Conservation (phyloP, 2,797 vertebrate genomes). For the Gallinago nigripennis region DNA sequence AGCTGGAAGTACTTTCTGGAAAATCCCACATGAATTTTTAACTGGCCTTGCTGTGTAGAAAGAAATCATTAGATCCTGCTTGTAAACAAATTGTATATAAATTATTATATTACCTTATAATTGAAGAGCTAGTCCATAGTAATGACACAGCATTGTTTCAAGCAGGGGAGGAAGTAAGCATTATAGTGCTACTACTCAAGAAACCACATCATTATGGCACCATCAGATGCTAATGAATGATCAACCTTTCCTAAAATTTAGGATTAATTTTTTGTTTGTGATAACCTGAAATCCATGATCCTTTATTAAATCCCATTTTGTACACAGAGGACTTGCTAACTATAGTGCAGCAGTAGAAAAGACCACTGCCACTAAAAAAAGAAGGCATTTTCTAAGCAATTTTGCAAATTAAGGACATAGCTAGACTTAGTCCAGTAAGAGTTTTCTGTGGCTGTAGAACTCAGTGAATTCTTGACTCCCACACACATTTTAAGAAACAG, state of each 20-base stretch:
- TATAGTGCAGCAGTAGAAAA: neutral
- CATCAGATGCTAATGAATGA: neutral
- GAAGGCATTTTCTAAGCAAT: neutral
- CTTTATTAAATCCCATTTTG: neutral
- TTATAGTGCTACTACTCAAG: neutral
- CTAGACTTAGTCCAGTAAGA: neutral
- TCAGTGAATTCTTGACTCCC: neutral
- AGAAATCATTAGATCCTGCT: neutral
- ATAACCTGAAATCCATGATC: neutral
- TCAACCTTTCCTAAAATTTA: neutral
- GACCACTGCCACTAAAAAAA: neutral
- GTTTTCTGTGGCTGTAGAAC: neutral
- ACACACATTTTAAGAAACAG: neutral
- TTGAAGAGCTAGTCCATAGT: neutral
- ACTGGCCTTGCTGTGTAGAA: neutral
- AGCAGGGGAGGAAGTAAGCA: neutral
- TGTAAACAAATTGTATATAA: neutral
- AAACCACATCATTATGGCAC: neutral
- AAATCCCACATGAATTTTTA: neutral
- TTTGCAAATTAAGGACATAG: neutral
- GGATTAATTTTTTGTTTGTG: fast-evolving
- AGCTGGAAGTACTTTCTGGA: neutral
- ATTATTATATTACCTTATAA: neutral
- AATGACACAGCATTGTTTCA: neutral
- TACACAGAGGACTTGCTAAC: neutral